phyloP scores from a whole-genome alignment of 2,113 vertebrate species.

The Eurypyga helias region DNA sequence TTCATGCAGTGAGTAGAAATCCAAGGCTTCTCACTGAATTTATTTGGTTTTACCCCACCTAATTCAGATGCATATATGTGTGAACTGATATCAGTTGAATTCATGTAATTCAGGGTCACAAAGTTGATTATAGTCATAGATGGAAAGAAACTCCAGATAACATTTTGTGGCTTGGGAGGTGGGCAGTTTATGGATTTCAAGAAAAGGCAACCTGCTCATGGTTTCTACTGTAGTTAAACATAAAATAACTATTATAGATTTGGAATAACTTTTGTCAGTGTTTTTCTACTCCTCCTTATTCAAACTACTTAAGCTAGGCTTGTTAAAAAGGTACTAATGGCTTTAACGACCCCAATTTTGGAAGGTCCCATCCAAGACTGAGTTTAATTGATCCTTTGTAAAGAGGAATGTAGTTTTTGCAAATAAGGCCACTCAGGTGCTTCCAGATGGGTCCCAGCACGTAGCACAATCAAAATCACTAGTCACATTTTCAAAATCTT shows the following conservation, averaged over 20 bases:
- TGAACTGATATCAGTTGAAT: not conserved
- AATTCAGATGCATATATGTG: not conserved
- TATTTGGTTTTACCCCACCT: not conserved
- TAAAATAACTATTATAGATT: not conserved
- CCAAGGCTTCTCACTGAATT: not conserved
- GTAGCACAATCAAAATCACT: not conserved
- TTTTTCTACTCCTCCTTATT: not conserved
- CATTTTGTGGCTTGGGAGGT: not conserved
- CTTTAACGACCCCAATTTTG: not conserved
- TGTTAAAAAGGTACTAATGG: not conserved
- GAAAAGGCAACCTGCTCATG: not conserved
- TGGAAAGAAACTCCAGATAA: not conserved
- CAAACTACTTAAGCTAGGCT: not conserved
- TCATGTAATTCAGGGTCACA: not conserved
- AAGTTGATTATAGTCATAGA: not conserved
- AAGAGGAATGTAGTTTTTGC: not conserved
- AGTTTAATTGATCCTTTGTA: not conserved
- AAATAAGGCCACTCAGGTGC: not conserved
- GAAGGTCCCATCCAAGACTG: not conserved
- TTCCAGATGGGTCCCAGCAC: slow-evolving; percentile 27
- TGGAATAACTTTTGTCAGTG: not conserved
- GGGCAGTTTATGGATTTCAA: not conserved
- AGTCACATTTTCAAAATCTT: not conserved
- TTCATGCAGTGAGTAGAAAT: not conserved
- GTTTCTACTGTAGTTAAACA: not conserved